phyloP scores from a whole-genome alignment of 2,113 vertebrate genomes.

The Raja brachyura region DNA sequence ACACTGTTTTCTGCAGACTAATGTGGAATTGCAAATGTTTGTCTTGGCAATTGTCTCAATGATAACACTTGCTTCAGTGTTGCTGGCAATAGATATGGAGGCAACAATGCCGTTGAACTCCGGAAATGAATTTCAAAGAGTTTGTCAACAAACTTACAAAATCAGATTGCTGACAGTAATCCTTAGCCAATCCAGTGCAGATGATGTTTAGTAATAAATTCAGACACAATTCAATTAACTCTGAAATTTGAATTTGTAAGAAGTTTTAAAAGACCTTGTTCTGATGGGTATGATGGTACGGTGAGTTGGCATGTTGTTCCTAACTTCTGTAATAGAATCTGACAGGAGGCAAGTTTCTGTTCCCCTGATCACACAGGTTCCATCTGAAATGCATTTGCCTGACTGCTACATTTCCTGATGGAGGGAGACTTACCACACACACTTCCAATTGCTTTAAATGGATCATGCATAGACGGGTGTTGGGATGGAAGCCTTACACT shows the following conservation, averaged over 20 bases:
- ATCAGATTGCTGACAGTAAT: neutral
- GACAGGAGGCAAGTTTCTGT: neutral
- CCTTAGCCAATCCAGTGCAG: neutral
- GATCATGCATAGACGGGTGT: neutral
- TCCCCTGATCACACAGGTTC: neutral
- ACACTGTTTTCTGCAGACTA: neutral
- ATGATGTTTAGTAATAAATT: neutral
- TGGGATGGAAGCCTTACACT: neutral
- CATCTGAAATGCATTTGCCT: slow-evolving; percentile 25
- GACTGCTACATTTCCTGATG: neutral
- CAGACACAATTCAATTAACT: neutral
- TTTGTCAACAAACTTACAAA: slow-evolving; percentile 21
- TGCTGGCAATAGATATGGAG: neutral
- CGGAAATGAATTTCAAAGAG: neutral
- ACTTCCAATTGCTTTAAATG: neutral
- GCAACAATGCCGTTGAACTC: slow-evolving; percentile 16
- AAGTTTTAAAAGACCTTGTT: neutral
- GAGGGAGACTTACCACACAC: neutral
- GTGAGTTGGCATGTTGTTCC: neutral
- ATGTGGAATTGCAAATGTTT: slow-evolving; percentile 6
- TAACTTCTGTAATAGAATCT: neutral
- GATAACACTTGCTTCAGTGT: neutral
- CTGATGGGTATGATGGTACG: neutral
- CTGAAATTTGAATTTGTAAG: neutral
- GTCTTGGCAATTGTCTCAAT: neutral